A percentile compares a stretch with the other conserved stretches of the same genome.
These are phyloP conservation scores for Epirrhoe tristata DNA, from an alignment of 2,888 invertebrate genomes.

Conservation along the genomic window DNA sequence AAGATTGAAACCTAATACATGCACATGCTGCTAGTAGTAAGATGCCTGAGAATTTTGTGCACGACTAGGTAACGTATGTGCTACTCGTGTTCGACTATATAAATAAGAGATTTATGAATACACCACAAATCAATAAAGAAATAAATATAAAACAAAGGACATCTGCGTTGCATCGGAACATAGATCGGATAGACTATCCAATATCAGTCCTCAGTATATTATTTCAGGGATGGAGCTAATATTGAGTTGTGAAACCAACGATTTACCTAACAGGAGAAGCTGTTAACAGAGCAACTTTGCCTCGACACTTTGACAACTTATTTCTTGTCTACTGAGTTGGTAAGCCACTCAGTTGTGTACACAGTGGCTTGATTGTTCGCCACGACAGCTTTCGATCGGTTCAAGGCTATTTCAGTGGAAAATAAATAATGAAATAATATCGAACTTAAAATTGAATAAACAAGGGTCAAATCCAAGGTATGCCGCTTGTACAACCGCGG, in stretches of 20 bases:
- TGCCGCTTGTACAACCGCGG: slow-evolving; percentile 64
- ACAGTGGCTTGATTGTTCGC: slow-evolving; percentile 69
- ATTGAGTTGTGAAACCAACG: slow-evolving; percentile 83
- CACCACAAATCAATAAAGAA: slow-evolving; percentile 40
- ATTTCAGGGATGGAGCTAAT: slow-evolving; percentile 75
- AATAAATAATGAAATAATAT: slow-evolving; percentile 43
- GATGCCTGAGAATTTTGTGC: slow-evolving; percentile 23
- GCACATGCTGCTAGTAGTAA: slow-evolving; percentile 25
- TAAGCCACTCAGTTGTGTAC: slow-evolving; percentile 76
- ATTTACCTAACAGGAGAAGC: slow-evolving; percentile 80
- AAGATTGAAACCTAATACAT: slow-evolving; percentile 49
- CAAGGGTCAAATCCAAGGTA: slow-evolving; percentile 61
- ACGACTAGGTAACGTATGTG: not conserved
- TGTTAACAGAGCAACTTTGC: slow-evolving; percentile 79
- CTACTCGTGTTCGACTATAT: not conserved
- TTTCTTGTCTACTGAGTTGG: slow-evolving; percentile 80
- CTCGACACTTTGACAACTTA: slow-evolving; percentile 84
- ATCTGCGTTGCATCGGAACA: not conserved
- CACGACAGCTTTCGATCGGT: slow-evolving; percentile 40
- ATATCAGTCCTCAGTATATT: slow-evolving; percentile 78
- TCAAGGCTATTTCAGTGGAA: slow-evolving; percentile 41
- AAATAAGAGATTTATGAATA: not conserved
- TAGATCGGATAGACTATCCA: slow-evolving; percentile 56
- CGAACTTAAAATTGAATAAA: slow-evolving; percentile 53
- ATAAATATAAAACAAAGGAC: slow-evolving; percentile 71